Evolutionary conservation across 2,797 vertebrate species (phyloP).

Genomic region (Acanthurus lineatus): DNA sequence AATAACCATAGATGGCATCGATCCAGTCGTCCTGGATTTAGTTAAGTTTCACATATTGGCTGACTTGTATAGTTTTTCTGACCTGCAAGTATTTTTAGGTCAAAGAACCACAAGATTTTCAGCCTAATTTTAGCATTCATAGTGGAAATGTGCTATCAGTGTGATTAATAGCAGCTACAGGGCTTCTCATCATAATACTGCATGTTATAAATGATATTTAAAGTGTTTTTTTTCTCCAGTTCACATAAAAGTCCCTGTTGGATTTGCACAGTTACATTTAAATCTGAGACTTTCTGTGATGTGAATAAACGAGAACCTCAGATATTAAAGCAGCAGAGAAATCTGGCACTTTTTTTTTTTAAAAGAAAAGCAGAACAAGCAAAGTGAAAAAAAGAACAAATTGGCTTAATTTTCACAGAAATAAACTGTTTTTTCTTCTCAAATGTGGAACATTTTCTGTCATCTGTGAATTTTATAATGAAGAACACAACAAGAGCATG

Average conservation of each 20-base stretch:
- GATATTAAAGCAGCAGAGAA: background rate
- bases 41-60: background rate
- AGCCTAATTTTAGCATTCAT: background rate
- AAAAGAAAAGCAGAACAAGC: background rate
- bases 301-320: background rate
- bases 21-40: slow-evolving; percentile 20
- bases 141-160: background rate
- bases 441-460: slow-evolving; percentile 16
- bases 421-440: background rate
- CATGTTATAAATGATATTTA: background rate
- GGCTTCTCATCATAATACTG: background rate
- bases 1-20: slow-evolving; percentile 31
- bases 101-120: background rate
- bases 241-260: background rate
- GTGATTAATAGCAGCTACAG: background rate
- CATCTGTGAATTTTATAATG: slow-evolving; percentile 8
- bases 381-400: background rate
- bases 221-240: slow-evolving; percentile 6
- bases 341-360: no score
- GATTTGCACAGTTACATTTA: background rate
- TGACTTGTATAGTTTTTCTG: slow-evolving; percentile 4
- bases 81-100: background rate
- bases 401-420: background rate
- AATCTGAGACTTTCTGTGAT: background rate
- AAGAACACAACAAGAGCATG: background rate